Base-by-base conservation (phyloP, 2,888 invertebrate species). In the Cephonodes hylas region DNA sequence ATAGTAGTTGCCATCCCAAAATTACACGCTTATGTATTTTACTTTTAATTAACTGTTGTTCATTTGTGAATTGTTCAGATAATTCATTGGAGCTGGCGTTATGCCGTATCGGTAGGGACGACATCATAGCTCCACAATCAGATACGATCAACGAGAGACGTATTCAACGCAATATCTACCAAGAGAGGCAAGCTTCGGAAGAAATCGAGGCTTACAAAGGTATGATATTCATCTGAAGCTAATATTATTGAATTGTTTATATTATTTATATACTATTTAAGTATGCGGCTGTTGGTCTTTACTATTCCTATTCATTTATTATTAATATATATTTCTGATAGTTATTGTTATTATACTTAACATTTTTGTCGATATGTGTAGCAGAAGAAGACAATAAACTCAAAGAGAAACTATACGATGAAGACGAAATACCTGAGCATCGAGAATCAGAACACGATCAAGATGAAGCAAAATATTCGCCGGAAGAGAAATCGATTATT, bases 121-220 rank as follows among this genome's bases (percentile, higher is more conserved):
- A 99, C 83, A 98, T 99, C 60, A 96, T 98, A 74, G 95, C 96
- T 69, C 96, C 96, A 74, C 97, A 97, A 85, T 95, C 96, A 71
- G 95, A 94, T 66, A 86, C 93, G 38, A 94, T 93, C 15, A 93
- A 93, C 67, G 93, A 93, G 68, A 74, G 93, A 45, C 82, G 93
- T 7, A 93, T 93, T n/a, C 90, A 89, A 74, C 81, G 93, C 1
- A 93, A 93, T 48, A 93, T 93, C 46, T 93, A 93, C 65, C 93
- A 93, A 70, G 93, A 93, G 64, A 82, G 93, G 62, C 93, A 93
- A 67, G 93, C 90, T 61, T 93, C 93, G 13, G 93, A 93, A 74
- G 93, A 93, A 79, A 93, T 93, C 45, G 92, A 93, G 68, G 91
- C 93, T 20, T 93, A 93, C 62, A 93, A 92, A 85, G 93, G 92